phyloP scores from a whole-genome alignment of 2,113 vertebrate species.

The Ceuthmochares aereus region DNA sequence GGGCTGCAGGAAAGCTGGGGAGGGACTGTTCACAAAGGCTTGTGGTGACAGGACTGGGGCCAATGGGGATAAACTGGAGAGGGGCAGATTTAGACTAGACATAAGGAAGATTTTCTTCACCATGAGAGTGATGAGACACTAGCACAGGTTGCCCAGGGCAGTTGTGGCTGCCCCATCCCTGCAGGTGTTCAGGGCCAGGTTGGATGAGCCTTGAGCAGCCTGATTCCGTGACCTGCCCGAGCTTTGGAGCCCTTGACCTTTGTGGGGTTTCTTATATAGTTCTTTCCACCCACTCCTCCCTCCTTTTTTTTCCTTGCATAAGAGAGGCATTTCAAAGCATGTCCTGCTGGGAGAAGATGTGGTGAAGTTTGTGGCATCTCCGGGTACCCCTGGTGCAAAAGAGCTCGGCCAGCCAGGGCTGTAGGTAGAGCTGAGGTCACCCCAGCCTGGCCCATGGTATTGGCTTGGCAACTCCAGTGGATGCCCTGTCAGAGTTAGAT shows the following conservation, averaged over 20 bases:
- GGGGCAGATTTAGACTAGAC: no score
- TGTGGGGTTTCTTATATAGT: accelerated
- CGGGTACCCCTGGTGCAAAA: background rate
- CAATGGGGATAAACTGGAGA: no score
- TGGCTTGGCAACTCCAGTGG: accelerated
- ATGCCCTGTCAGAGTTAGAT: background rate
- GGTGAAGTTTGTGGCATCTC: background rate
- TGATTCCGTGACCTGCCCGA: background rate
- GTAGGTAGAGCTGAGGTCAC: background rate
- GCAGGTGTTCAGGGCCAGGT: no score
- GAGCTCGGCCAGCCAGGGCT: no score
- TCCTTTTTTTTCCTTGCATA: background rate
- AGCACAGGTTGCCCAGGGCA: no score
- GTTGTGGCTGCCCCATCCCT: no score
- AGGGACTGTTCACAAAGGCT: no score
- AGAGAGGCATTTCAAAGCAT: background rate
- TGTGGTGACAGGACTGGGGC: no score
- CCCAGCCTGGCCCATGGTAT: accelerated
- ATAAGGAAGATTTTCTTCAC: no score
- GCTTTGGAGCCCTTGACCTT: background rate
- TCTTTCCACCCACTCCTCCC: accelerated
- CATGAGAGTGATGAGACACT: no score
- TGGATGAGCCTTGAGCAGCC: no score
- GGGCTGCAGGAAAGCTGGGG: no score
- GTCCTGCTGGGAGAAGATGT: background rate